Evolutionary conservation across 2,888 invertebrate species (phyloP).

Genomic region (Lapara coniferarum): DNA sequence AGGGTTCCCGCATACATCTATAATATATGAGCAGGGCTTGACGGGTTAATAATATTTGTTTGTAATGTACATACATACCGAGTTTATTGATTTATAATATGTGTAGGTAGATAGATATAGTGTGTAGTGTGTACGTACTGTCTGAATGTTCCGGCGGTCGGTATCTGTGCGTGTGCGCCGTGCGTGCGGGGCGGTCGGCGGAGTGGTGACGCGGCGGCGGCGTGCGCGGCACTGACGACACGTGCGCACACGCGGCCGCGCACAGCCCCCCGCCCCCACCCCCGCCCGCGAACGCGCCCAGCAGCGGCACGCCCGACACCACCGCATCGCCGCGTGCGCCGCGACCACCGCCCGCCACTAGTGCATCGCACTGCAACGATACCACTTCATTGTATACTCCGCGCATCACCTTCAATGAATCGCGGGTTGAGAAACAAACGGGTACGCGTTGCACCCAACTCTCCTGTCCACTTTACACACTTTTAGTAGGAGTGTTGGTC

Average conservation of each 20-base stretch:
- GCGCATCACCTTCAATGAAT: no score
- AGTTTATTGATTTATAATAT: no score
- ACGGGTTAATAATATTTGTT: no score
- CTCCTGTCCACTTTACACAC: no score
- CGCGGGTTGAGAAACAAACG: no score
- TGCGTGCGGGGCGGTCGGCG: slow-evolving; percentile 15
- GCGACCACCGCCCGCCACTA: slow-evolving; percentile 34
- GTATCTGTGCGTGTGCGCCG: slow-evolving; percentile 33
- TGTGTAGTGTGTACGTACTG: slow-evolving; percentile 36
- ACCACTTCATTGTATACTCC: no score
- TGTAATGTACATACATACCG: no score
- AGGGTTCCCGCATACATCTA: no score
- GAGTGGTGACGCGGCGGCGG: slow-evolving; percentile 28
- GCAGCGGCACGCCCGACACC: slow-evolving; percentile 64
- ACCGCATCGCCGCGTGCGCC: slow-evolving; percentile 31
- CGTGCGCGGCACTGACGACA: slow-evolving; percentile 79
- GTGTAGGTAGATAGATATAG: no score
- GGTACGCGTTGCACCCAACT: no score
- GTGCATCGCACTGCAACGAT: slow-evolving; percentile 32
- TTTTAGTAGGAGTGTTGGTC: no score
- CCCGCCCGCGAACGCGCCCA: slow-evolving; percentile 88
- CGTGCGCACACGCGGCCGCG: slow-evolving; percentile 88
- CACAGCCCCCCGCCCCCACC: slow-evolving; percentile 87
- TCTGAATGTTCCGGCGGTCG: slow-evolving; percentile 41
- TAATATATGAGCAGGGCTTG: no score